Evolutionary conservation across 2,888 invertebrate genomes (phyloP).

Genomic region (Agrochola macilenta): DNA sequence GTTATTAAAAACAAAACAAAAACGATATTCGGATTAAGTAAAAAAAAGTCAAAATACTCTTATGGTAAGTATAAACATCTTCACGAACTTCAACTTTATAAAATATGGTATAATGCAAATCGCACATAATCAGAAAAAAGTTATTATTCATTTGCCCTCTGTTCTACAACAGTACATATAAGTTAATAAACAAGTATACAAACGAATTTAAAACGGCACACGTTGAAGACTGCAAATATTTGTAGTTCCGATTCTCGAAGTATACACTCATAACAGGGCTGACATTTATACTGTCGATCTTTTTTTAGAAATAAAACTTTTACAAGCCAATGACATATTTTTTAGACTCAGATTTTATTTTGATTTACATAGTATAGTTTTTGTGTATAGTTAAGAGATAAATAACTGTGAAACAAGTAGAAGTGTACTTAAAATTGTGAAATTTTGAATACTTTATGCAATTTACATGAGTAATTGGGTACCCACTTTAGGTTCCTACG

Average conservation of each 20-base stretch:
- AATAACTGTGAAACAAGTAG: neutral
- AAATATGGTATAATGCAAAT: too few relatives aligned
- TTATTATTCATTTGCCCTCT: neutral
- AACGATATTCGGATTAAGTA: too few relatives aligned
- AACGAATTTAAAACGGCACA: constrained; percentile 27
- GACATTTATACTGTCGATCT: constrained; percentile 7
- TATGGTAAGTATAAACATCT: too few relatives aligned
- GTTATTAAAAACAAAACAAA: too few relatives aligned
- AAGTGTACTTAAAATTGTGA: neutral
- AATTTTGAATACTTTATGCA: too few relatives aligned
- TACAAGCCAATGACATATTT: constrained; percentile 9
- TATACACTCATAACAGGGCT: constrained; percentile 39
- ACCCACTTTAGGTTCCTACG: too few relatives aligned
- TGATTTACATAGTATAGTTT: constrained; percentile 10
- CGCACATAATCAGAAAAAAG: too few relatives aligned
- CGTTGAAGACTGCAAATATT: constrained; percentile 48
- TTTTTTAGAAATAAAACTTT: constrained; percentile 28
- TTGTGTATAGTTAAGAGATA: neutral
- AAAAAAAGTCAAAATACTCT: too few relatives aligned
- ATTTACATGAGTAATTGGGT: neutral
- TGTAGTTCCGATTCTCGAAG: constrained; percentile 29
- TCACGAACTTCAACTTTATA: too few relatives aligned
- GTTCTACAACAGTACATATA: neutral
- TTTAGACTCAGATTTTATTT: constrained; percentile 7
- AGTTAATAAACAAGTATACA: constrained; percentile 2